Percentiles rank a stretch among this genome's conserved stretches.
Evolutionary conservation across 2,797 vertebrate species (phyloP).

Genomic region (Phataginus tetradactyla): DNA sequence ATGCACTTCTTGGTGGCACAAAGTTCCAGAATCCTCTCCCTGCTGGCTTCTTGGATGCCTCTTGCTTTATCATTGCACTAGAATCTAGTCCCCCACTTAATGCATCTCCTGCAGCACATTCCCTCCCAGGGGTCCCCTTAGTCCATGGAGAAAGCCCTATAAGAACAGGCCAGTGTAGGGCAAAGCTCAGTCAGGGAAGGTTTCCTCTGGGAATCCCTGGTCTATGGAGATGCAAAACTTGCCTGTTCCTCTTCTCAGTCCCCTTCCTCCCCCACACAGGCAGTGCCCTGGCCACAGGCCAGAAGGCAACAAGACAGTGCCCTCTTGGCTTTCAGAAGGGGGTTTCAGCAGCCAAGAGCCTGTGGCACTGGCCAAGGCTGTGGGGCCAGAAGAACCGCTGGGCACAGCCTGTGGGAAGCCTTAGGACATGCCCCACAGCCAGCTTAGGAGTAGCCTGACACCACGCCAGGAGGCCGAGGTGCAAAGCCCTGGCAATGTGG

Average conservation of each 20-base stretch:
- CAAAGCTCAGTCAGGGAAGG: not conserved
- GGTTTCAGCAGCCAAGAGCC: not conserved
- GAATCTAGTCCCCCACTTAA: no score
- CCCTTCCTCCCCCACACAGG: not conserved
- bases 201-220: not conserved
- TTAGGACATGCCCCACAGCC: not conserved
- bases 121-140: not conserved
- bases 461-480: not conserved
- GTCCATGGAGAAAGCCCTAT: not conserved
- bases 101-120: not conserved
- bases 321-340: not conserved
- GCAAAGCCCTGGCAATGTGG: not conserved
- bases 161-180: not conserved
- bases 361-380: not conserved
- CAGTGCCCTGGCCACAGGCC: not conserved
- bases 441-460: not conserved
- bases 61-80: not conserved
- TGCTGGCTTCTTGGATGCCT: not conserved
- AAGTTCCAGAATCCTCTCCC: not conserved
- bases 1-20: not conserved
- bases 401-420: not conserved
- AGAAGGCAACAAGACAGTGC: not conserved
- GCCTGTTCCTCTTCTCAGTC: not conserved
- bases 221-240: not conserved
- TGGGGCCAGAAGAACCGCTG: no score